A percentile compares a stretch with the other conserved stretches of the same genome.
phyloP scores from a whole-genome alignment of 2,797 vertebrate species.

The Nasua narica region DNA sequence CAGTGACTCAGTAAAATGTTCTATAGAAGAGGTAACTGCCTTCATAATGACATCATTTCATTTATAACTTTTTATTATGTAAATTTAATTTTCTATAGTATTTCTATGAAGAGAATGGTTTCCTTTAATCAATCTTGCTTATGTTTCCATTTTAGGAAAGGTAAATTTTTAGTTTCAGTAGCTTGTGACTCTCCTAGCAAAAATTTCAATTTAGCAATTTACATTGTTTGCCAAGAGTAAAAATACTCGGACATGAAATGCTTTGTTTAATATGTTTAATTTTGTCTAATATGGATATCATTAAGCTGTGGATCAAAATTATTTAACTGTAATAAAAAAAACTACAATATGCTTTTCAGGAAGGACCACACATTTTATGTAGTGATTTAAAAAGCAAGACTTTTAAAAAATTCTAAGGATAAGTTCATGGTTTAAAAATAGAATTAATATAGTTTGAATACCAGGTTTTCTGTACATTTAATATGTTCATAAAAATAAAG shows the following conservation, averaged over 20 bases:
- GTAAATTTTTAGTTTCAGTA: neutral
- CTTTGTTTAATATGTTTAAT: conserved; percentile 39
- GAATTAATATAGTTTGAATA: neutral
- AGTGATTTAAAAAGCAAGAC: neutral
- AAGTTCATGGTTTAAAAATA: conserved; percentile 36
- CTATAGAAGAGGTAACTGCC: neutral
- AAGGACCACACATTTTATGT: conserved; percentile 31
- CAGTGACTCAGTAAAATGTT: neutral
- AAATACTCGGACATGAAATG: conserved; percentile 22
- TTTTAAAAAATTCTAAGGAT: neutral
- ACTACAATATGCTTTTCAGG: conserved; percentile 22
- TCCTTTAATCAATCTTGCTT: neutral
- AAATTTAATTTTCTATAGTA: neutral
- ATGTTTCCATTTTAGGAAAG: neutral
- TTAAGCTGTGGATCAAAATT: conserved; percentile 23
- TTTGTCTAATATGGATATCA: conserved; percentile 33
- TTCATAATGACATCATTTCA: neutral
- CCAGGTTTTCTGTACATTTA: neutral
- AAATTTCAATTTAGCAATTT: conserved; percentile 6
- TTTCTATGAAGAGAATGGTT: neutral
- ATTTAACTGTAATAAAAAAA: conserved; percentile 40
- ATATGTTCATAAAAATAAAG: conserved; percentile 36
- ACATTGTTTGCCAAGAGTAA: neutral
- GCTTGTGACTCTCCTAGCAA: neutral
- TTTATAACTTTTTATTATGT: neutral